Percentiles rank a stretch among this genome's conserved stretches.
These are phyloP conservation scores for Apodemia duryi DNA, from an alignment of 2,888 invertebrate genomes.

Conservation along the genomic window DNA sequence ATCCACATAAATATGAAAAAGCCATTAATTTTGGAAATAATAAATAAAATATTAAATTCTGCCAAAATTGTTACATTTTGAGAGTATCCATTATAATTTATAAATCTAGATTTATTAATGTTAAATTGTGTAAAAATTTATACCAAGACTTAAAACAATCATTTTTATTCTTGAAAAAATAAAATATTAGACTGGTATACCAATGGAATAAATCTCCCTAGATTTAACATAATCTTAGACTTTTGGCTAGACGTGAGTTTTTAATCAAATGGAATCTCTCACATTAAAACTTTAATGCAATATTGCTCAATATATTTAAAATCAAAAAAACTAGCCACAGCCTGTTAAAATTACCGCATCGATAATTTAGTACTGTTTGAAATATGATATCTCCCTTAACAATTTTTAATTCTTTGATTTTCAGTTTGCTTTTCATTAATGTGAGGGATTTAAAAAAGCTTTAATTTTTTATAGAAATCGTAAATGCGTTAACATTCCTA, in stretches of 20 bases:
- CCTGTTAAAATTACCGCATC: neutral
- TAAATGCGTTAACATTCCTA: conserved; percentile 33
- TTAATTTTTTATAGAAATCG: conserved; percentile 34
- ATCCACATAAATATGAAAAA: neutral
- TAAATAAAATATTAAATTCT: neutral
- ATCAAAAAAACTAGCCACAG: neutral
- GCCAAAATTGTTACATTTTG: neutral
- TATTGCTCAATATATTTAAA: too few relatives aligned
- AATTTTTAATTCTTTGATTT: neutral
- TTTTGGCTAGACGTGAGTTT: conserved; percentile 19
- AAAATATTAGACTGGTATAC: too few relatives aligned
- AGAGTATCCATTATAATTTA: neutral
- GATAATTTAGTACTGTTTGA: neutral
- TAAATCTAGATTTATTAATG: neutral
- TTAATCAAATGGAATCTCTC: conserved; percentile 30
- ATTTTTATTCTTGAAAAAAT: too few relatives aligned
- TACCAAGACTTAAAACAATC: too few relatives aligned
- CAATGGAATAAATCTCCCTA: too few relatives aligned
- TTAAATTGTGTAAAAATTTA: neutral
- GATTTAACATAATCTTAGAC: too few relatives aligned
- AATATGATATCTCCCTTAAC: neutral
- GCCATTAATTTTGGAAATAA: neutral
- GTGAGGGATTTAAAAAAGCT: conserved; percentile 32
- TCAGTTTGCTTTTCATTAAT: conserved; percentile 20
- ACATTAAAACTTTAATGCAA: conserved; percentile 19